phyloP scores from a whole-genome alignment of 2,888 invertebrate genomes.

The Rhamphomyia laevipes region DNA sequence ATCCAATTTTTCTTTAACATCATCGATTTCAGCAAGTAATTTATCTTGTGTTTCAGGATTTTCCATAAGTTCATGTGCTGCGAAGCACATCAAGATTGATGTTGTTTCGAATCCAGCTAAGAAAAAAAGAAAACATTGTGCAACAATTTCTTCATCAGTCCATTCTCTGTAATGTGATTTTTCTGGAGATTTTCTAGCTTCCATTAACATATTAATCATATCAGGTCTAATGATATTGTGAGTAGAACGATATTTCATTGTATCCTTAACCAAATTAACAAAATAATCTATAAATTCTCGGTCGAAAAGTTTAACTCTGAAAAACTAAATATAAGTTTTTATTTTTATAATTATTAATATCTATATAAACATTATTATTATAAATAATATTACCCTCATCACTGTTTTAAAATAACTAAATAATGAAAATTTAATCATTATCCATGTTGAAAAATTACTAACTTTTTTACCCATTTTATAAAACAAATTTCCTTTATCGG shows the following conservation, averaged over 20 bases:
- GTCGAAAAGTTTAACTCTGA: conserved; percentile 30
- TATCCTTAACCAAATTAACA: conserved; percentile 32
- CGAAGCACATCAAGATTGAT: conserved; percentile 38
- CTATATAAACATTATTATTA: not conserved
- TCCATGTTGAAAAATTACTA: conserved; percentile 24
- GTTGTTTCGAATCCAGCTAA: conserved; percentile 45
- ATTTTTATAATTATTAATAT: too few relatives aligned
- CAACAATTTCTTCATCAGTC: conserved; percentile 43
- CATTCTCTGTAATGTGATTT: conserved; percentile 21
- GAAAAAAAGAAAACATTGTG: conserved; percentile 46
- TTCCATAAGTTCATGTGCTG: conserved; percentile 44
- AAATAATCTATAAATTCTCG: conserved; percentile 33
- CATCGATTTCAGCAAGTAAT: conserved; percentile 43
- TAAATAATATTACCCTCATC: conserved; percentile 12
- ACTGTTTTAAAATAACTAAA: conserved; percentile 2
- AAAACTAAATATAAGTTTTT: conserved; percentile 12
- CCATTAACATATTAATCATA: conserved; percentile 44
- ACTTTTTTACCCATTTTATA: conserved; percentile 37
- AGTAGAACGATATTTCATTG: conserved; percentile 38
- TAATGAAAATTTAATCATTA: conserved; percentile 5
- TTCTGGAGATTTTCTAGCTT: conserved; percentile 23
- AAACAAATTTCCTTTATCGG: conserved; percentile 39
- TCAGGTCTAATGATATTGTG: conserved; percentile 41
- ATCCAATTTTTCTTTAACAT: conserved; percentile 34
- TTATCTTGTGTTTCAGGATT: conserved; percentile 46